Base-by-base conservation (phyloP, 1,140 invertebrate genomes). In the Orchestia grillus region DNA sequence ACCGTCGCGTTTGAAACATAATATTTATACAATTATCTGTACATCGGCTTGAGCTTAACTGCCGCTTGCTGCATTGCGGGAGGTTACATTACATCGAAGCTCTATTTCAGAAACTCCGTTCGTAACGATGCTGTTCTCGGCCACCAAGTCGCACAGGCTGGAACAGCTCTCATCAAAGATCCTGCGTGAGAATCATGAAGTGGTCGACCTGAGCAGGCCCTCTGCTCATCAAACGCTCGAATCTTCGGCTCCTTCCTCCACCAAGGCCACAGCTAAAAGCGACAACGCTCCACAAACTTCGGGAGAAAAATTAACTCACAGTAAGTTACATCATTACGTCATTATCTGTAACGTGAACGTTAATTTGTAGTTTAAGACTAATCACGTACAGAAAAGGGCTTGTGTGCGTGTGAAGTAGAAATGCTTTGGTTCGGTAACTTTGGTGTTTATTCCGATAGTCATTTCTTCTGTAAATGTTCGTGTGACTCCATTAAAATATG, bases 121-220 rank as follows among this genome's bases (percentile, higher is more conserved):
- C 42, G 19, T 96, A 41, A 77, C 88, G 4, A 47, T 96, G 95
- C 44, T 90, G 88, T 96, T 62, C 77, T 94, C 92, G 44, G 92
- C 92, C 43, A 94, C 92, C 44, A 94, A 94, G 44, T 94, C 92
- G 8, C 19, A 44, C 43, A 44, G 44, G 40, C 44, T 94, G 44
- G 44, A 94, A 40, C 36, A 47, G 40, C 92, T 94, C 41, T 94
- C 92, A n/a, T 44, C 92, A 8, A 47, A 11, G 40, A 45, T 94
- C 40, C 92, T 94, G 92, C 92, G 92, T n/a, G 43, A 44, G 44
- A 94, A 94, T 40, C 44, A 45, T 44, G 23, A n/a, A 15, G 44
- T 94, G 36, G 44, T 94, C 16, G 44, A 94, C 44, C 44, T 94
- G 6, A 94, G 44, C 92, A 94, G 28, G 92, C 43, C 43, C 15